A percentile compares a stretch with the other conserved stretches of the same genome.
phyloP scores from a whole-genome alignment of 2,797 vertebrate genomes.

The Dendrocincla tyrannina region DNA sequence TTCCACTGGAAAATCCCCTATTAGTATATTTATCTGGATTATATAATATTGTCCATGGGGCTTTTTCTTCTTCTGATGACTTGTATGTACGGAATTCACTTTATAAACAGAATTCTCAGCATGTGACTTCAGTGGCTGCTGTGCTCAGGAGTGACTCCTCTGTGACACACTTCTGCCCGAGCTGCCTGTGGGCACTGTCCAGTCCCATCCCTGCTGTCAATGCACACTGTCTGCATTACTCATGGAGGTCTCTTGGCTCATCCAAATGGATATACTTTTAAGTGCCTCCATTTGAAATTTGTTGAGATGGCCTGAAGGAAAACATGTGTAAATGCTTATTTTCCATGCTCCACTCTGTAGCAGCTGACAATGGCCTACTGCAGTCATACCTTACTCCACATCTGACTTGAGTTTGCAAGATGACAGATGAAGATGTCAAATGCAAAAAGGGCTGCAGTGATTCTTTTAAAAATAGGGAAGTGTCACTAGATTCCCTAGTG shows the following conservation, averaged over 20 bases:
- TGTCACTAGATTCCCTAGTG: neutral
- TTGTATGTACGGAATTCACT: neutral
- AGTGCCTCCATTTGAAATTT: neutral
- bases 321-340: neutral
- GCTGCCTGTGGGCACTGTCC: neutral
- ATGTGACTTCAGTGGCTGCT: neutral
- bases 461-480: neutral
- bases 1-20: slow-evolving; percentile 67
- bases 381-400: rapidly evolving
- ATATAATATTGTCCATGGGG: slow-evolving; percentile 32
- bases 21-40: slow-evolving; percentile 57
- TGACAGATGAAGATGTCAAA: neutral
- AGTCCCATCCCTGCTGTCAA: neutral
- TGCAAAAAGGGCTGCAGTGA: neutral
- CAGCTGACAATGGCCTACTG: neutral
- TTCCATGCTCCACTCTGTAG: neutral
- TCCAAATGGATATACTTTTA: neutral
- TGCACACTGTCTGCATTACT: neutral
- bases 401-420: rapidly evolving
- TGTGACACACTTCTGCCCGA: neutral
- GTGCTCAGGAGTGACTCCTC: neutral
- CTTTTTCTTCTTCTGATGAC: slow-evolving; percentile 50
- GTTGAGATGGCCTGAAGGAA: neutral
- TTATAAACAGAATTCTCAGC: slow-evolving; percentile 34
- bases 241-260: neutral